Base-by-base conservation (phyloP, 2,113 vertebrate genomes). In the Solea senegalensis region DNA sequence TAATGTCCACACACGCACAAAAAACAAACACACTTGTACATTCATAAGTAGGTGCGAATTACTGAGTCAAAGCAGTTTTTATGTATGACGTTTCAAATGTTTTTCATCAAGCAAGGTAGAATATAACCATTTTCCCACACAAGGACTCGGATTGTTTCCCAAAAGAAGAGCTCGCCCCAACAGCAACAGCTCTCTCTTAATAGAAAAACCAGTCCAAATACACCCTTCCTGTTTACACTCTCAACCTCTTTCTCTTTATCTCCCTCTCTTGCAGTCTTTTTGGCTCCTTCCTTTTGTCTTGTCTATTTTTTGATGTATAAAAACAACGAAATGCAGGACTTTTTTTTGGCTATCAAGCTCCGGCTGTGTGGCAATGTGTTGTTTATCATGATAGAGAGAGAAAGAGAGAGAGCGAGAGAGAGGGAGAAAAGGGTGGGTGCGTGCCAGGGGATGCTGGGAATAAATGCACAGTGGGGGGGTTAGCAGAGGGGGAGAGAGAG, bases 321-420 rank as follows among this genome's bases (percentile, higher is more conserved):
- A 90, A 89, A 82, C 84, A 90, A 86, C 75, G 88, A 88, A 89
- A 84, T 84, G 75, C 87, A 72, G 84, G 87, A 84, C 76, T 85
- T 85, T 82, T 45, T 69, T 75, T 82, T 91, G 92, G 91, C 92
- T 76, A 71, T 92, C 87, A 76, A 86, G 75, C 89, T 90, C 92
- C 90, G 92, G 92, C 93, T 94, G 93, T 93, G 93, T 92, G 89
- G 92, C 93, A 93, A 94, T 93, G 92, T 93, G 93, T 94, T 94
- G 93, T 94, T 94, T 94, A 94, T 92, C 89, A 92, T 90, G 90
- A 91, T 90, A 89, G 80, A 89, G 77, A 81, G 74, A 80, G 76
- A 74, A 58, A 74, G 70, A 74, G n/a, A 70, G 3, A 60, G 71
- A 64, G n/a, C 57, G 14, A 75, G 40, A 78, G 52, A 68, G 53